These are phyloP conservation scores for Halcyon chelicuti DNA, from an alignment of 2,797 vertebrate species.

Conservation along the genomic window DNA sequence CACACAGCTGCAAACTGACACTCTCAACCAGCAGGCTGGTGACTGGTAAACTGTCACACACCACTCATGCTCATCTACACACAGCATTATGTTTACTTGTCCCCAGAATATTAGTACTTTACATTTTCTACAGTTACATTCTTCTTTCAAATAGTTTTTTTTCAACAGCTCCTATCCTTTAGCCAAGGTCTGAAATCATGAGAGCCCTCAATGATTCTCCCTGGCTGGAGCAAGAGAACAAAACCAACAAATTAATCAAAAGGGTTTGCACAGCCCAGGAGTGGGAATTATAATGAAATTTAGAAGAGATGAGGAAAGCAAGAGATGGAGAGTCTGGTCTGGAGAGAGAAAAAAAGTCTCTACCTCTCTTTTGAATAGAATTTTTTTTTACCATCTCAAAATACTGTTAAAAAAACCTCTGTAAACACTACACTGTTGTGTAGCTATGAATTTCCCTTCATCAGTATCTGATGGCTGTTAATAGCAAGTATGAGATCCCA, in stretches of 20 bases:
- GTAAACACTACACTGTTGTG: neutral
- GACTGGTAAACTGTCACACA: neutral
- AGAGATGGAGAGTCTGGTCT: neutral
- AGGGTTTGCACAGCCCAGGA: neutral
- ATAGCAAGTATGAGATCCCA: neutral
- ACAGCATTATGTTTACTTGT: neutral
- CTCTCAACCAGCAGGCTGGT: neutral
- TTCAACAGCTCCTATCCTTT: neutral
- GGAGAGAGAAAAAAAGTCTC: neutral
- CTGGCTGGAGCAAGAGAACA: neutral
- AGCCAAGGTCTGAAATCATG: neutral
- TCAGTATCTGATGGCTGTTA: neutral
- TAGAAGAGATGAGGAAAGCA: neutral
- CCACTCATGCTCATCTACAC: neutral
- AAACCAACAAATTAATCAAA: neutral
- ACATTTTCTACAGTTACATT: neutral
- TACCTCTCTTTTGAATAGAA: neutral
- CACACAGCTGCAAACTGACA: constrained; percentile 12
- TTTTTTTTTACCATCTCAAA: neutral
- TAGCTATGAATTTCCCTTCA: neutral
- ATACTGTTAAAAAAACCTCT: neutral
- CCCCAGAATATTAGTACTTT: neutral
- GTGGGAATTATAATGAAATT: neutral
- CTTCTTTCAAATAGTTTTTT: neutral
- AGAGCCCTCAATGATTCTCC: neutral